These are phyloP conservation scores for Philopedon plagiatum DNA, from an alignment of 2,888 invertebrate genomes.

Conservation along the genomic window DNA sequence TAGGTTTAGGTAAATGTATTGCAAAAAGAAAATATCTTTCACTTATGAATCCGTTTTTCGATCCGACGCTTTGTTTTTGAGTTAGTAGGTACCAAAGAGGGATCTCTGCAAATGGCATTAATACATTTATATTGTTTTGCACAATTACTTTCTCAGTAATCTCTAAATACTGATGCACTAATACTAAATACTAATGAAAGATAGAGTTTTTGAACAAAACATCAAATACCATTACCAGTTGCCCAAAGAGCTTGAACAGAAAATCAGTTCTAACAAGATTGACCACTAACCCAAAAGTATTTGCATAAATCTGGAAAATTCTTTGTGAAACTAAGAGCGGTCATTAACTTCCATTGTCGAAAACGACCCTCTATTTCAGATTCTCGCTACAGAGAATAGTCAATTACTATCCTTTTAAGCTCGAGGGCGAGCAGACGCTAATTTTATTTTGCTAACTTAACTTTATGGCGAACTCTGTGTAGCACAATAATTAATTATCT, in stretches of 20 bases:
- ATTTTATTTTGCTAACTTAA: conserved; percentile 52
- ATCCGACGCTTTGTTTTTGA: too few relatives aligned
- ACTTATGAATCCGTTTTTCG: too few relatives aligned
- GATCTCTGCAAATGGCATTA: too few relatives aligned
- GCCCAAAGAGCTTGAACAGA: conserved; percentile 18
- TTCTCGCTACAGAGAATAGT: conserved; percentile 50
- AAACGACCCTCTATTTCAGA: conserved; percentile 47
- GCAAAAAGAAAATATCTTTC: too few relatives aligned
- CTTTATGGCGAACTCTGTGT: conserved; percentile 51
- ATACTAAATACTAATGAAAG: too few relatives aligned
- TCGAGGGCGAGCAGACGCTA: conserved; percentile 50
- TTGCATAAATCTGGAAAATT: conserved; percentile 51
- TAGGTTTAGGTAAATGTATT: too few relatives aligned
- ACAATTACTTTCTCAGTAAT: too few relatives aligned
- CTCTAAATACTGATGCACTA: too few relatives aligned
- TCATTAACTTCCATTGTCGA: conserved; percentile 51
- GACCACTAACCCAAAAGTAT: conserved; percentile 47
- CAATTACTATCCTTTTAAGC: conserved; percentile 53
- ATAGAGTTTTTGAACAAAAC: too few relatives aligned
- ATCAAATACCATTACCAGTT: not conserved
- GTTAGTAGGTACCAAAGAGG: too few relatives aligned
- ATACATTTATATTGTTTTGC: too few relatives aligned
- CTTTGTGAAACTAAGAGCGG: conserved; percentile 51
- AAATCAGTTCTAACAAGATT: conserved; percentile 41
- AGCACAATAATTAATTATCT: conserved; percentile 51